phyloP scores from a whole-genome alignment of 1,140 invertebrate genomes.

The Drosophila persimilis region DNA sequence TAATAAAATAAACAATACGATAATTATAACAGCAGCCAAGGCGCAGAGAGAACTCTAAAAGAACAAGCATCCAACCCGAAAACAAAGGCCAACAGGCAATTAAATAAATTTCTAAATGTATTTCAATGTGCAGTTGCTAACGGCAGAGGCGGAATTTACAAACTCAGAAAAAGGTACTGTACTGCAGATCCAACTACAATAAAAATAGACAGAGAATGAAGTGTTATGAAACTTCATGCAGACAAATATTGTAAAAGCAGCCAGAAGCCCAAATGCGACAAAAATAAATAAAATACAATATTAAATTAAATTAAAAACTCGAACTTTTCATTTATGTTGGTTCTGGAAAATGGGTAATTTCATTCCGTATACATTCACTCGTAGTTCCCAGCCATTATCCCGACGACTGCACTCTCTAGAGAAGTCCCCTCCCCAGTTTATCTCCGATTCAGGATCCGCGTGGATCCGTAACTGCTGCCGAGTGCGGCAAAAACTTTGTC shows the following conservation, averaged over 20 bases:
- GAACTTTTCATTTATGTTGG: slow-evolving; percentile 33
- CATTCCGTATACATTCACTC: slow-evolving; percentile 3
- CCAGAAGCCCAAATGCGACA: slow-evolving; percentile 55
- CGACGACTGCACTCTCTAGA: slow-evolving; percentile 14
- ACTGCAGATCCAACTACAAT: slow-evolving; percentile 37
- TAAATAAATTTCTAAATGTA: slow-evolving; percentile 41
- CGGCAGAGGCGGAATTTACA: slow-evolving; percentile 14
- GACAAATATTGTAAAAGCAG: slow-evolving; percentile 78
- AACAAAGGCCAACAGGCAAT: slow-evolving; percentile 6
- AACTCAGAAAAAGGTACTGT: slow-evolving; percentile 30
- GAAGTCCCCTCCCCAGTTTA: slow-evolving; percentile 23
- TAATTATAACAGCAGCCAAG: slow-evolving; percentile 15
- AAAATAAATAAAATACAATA: slow-evolving; percentile 78
- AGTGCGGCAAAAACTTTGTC: slow-evolving; percentile 34
- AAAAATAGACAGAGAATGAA: slow-evolving; percentile 39
- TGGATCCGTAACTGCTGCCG: slow-evolving; percentile 31
- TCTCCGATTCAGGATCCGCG: slow-evolving; percentile 50
- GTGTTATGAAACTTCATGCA: slow-evolving; percentile 71
- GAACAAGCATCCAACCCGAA: background rate
- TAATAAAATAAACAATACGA: slow-evolving; percentile 38
- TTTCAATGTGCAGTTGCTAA: slow-evolving; percentile 21
- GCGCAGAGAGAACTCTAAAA: slow-evolving; percentile 26
- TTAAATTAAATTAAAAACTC: slow-evolving; percentile 63
- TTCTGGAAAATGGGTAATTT: slow-evolving; percentile 5
- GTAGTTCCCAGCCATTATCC: background rate